Evolutionary conservation across 1,140 invertebrate genomes (phyloP).

Genomic region (Marisa cornuarietis): DNA sequence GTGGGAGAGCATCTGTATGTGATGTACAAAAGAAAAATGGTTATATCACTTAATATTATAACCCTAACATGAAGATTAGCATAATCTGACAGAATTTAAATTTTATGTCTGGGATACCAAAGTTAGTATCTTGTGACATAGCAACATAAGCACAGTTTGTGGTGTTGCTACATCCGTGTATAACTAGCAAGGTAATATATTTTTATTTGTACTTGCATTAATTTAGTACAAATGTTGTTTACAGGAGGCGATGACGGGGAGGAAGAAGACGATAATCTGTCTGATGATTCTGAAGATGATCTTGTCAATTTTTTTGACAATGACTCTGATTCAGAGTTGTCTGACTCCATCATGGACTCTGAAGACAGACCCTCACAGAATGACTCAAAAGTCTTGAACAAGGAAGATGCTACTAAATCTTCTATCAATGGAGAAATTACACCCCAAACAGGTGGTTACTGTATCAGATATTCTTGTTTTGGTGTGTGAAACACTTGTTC

Average conservation of each 20-base stretch:
- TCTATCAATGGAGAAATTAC: conserved; percentile 23
- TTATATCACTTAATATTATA: too few species aligned
- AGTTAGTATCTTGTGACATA: too few species aligned
- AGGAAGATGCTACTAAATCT: background rate
- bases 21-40: too few species aligned
- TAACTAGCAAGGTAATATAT: background rate
- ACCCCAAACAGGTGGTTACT: background rate
- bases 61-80: too few species aligned
- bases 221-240: conserved; percentile 2
- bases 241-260: conserved; percentile 46
- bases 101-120: too few species aligned
- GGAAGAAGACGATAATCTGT: conserved; percentile 46
- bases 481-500: background rate
- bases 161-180: too few species aligned
- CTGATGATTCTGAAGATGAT: conserved; percentile 60
- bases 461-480: background rate
- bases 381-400: conserved; percentile 11
- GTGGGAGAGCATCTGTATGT: too few species aligned
- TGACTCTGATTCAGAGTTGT: conserved; percentile 59
- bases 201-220: conserved; percentile 1
- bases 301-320: conserved; percentile 53
- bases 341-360: conserved; percentile 53
- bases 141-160: too few species aligned
- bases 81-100: too few species aligned
- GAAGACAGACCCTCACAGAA: conserved; percentile 14